Conservation (phyloP, 2,797 vertebrate species). For the Moxostoma hubbsi region DNA sequence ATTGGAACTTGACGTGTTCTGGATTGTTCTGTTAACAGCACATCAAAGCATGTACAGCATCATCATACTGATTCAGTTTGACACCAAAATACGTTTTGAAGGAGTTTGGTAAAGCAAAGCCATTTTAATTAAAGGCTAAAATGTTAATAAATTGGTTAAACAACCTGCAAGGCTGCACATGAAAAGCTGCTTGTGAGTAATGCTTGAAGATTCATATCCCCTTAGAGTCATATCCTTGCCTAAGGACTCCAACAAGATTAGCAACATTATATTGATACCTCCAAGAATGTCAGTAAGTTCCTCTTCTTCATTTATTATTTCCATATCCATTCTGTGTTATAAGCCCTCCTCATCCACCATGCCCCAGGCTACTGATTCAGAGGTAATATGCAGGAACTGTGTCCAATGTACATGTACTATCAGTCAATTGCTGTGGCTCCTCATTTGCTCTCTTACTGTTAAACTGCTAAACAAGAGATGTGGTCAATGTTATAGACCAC, state of each 20-base stretch:
- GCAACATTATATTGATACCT: neutral
- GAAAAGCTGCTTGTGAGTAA: neutral
- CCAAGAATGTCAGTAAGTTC: neutral
- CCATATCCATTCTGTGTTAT: constrained; percentile 12
- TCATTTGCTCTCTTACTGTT: neutral
- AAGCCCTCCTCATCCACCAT: neutral
- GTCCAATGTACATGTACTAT: neutral
- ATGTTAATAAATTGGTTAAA: neutral
- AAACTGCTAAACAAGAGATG: neutral
- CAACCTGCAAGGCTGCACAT: neutral
- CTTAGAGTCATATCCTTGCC: neutral
- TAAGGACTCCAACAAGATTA: neutral
- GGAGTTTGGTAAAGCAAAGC: neutral
- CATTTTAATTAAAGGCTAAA: neutral
- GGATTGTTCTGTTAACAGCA: neutral
- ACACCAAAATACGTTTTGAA: neutral
- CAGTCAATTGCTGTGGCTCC: neutral
- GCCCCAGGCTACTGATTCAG: constrained; percentile 15
- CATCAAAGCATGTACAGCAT: neutral
- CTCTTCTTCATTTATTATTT: neutral
- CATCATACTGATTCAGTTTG: neutral
- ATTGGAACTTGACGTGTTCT: neutral
- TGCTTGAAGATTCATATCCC: neutral
- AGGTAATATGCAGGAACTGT: neutral
- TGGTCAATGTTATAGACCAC: neutral